Conservation (phyloP, 2,797 vertebrate genomes). For the Chelon auratus region DNA sequence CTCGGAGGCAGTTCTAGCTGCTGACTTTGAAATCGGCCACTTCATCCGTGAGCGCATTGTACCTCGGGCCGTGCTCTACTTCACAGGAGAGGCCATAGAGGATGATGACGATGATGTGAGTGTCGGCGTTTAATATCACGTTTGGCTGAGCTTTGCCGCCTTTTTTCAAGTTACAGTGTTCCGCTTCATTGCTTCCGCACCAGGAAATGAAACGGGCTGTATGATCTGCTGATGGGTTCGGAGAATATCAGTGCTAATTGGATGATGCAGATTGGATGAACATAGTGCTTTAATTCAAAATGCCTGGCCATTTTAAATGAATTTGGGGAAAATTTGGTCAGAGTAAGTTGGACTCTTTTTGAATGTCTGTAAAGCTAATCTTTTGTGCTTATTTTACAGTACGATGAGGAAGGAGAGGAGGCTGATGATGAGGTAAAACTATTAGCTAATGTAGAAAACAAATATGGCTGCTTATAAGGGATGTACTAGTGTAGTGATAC, state of each 20-base stretch:
- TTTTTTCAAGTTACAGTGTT: background rate
- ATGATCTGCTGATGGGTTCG: background rate
- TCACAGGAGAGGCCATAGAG: constrained; percentile 98
- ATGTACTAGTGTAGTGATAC: background rate
- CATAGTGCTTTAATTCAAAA: background rate
- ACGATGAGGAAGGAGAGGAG: constrained; percentile 98
- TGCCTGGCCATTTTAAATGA: background rate
- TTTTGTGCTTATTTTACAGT: constrained; percentile 81
- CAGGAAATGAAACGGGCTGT: background rate
- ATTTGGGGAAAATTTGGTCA: background rate
- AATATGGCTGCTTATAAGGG: too few species aligned
- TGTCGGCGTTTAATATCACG: constrained; percentile 9
- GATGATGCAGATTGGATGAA: background rate
- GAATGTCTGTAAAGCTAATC: background rate
- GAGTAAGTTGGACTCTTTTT: too few species aligned
- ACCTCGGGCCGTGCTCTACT: constrained; percentile 96
- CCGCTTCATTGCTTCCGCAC: background rate
- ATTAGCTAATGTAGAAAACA: too few species aligned
- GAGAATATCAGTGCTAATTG: background rate
- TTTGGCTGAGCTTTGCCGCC: background rate
- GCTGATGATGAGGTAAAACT: constrained; percentile 95
- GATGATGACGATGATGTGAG: constrained; percentile 99
- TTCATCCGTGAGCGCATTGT: constrained; percentile 97
- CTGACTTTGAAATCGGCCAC: constrained; percentile 98
- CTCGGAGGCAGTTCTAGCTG: constrained; percentile 94